Evolutionary conservation across 1,140 invertebrate species (phyloP), one percentile per base, ranked within the genome.

Genomic region (Drosophila sproati): DNA sequence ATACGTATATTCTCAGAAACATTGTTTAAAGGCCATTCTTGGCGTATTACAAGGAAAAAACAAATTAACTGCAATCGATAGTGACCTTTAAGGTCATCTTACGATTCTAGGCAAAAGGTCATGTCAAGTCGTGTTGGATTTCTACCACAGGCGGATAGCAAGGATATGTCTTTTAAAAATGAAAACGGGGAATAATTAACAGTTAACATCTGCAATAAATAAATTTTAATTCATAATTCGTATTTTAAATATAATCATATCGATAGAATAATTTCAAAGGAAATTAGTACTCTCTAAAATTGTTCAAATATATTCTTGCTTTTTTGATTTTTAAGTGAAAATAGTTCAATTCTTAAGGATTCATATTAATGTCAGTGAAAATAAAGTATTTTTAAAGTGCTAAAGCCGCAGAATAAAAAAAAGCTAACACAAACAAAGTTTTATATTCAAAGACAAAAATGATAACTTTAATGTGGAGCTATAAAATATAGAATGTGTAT

Each of bases 11-110:
- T 10, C 57, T 47, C 29, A 4, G 39, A n/a, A 20, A 12, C 43
- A 37, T 7, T 60, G 34, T 20, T 35, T 12, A 60, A 45, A 10
- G 10, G 2, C 8, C 20, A 48, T 28, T 29, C 2, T 60, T 48
- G 34, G 32, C 10, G 4, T 48, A 60, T 60, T 60, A 20, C n/a
- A 10, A 48, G 34, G 5, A 57, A 48, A 35, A 28, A 48, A 43
- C 39, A n/a, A 43, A 43, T 43, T 43, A 43, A 6, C 10, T 43
- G 39, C 39, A 2, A 31, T 32, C 39, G 39, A 57, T 57, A 12
- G n/a, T 4, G 12, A 4, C 35, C 10, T 29, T 56, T 41, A 28
- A 41, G 29, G 29, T 32, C 39, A 57, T 3, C 32, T n/a, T 12
- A 20, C 5, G n/a, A 4, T 2, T 3, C 37, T 1, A n/a, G 55